A percentile compares a stretch with the other conserved stretches of the same genome.
Evolutionary conservation across 1,140 invertebrate species (phyloP).

Genomic region (Periplaneta americana): DNA sequence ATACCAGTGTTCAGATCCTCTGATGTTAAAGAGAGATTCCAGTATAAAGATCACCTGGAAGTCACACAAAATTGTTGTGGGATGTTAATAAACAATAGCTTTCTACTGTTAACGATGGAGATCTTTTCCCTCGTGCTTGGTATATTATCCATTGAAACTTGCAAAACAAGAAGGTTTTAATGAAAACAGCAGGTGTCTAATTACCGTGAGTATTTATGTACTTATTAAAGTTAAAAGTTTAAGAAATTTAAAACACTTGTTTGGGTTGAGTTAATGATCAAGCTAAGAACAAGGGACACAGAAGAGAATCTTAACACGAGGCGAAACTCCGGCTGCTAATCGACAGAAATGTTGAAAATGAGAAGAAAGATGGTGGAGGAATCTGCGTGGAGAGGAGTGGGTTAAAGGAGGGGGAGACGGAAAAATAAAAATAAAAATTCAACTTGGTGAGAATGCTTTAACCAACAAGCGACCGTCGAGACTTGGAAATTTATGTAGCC

Average conservation of each 20-base stretch:
- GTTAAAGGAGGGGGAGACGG: neutral
- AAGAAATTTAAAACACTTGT: neutral
- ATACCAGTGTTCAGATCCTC: too few species aligned
- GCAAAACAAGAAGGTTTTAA: neutral
- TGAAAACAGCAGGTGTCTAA: neutral
- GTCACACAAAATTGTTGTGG: neutral
- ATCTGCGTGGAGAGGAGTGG: neutral
- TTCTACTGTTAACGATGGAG: too few species aligned
- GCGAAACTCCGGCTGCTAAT: neutral
- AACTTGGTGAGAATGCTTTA: neutral
- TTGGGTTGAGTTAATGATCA: neutral
- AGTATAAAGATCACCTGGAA: neutral
- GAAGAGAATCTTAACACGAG: neutral
- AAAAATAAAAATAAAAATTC: neutral
- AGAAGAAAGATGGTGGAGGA: neutral
- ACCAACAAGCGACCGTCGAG: neutral
- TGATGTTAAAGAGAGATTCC: neutral
- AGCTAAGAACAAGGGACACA: neutral
- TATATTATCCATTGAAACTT: neutral
- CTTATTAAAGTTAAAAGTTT: neutral
- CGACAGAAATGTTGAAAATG: neutral
- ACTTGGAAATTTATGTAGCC: neutral
- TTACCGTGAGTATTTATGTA: neutral
- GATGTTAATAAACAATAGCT: neutral
- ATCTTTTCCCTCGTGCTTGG: neutral